These are phyloP conservation scores for Thunnus albacares DNA, from an alignment of 2,797 vertebrate species.

Conservation along the genomic window DNA sequence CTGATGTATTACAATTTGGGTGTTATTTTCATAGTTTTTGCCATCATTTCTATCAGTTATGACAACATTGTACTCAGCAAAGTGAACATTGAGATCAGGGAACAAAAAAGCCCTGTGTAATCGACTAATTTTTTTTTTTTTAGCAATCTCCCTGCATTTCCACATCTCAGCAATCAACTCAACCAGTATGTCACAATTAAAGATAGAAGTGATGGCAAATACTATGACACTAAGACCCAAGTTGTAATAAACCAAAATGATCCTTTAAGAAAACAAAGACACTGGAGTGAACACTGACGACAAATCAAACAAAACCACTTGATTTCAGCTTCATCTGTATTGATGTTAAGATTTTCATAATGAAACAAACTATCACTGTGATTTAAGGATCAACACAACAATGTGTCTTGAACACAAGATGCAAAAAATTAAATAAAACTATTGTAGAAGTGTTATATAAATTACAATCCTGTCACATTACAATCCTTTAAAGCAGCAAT, in stretches of 20 bases:
- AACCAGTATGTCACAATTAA: too few species aligned
- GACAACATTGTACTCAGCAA: background rate
- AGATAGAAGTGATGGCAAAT: background rate
- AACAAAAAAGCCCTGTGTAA: too few species aligned
- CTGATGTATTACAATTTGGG: background rate
- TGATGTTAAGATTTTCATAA: constrained; percentile 53
- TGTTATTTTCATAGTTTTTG: too few species aligned
- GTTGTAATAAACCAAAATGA: background rate
- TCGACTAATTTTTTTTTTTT: too few species aligned
- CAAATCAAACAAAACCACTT: constrained; percentile 24
- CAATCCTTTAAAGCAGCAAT: constrained; percentile 73
- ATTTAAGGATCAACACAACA: constrained; percentile 54
- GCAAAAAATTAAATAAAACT: constrained; percentile 47
- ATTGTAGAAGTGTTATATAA: constrained; percentile 61
- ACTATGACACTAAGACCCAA: background rate
- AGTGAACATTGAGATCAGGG: background rate
- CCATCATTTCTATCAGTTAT: too few species aligned
- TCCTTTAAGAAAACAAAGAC: constrained; percentile 3
- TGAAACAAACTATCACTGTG: constrained; percentile 62
- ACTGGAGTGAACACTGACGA: background rate
- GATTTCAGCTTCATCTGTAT: constrained; percentile 62
- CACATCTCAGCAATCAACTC: too few species aligned
- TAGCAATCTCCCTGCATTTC: too few species aligned
- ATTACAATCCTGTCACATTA: constrained; percentile 77
- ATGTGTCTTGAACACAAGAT: constrained; percentile 61